Evolutionary conservation across 2,113 vertebrate species (phyloP).

Genomic region (Dascyllus trimaculatus): DNA sequence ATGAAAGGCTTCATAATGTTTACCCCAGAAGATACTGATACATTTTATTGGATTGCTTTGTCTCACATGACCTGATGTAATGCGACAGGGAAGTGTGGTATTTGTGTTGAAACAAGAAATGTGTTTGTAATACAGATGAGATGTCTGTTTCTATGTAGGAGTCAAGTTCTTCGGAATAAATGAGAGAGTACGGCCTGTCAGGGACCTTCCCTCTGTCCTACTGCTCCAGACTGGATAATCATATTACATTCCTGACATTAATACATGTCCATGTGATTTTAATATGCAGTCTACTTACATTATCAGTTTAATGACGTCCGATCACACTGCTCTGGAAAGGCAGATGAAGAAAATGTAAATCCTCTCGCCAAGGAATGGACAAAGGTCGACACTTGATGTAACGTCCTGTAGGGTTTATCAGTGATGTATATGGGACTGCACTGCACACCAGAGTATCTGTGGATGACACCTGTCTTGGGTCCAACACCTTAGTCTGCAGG

Average conservation of each 20-base stretch:
- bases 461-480: neutral
- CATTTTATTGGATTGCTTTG: conserved; percentile 41
- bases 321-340: neutral
- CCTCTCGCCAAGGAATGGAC: neutral
- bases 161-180: conserved; percentile 13
- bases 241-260: neutral
- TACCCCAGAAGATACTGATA: conserved; percentile 45
- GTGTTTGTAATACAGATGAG: conserved; percentile 46
- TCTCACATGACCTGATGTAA: conserved; percentile 54
- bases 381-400: neutral
- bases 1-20: conserved; percentile 48
- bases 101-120: conserved; percentile 21
- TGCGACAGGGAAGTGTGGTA: conserved; percentile 31
- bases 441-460: neutral
- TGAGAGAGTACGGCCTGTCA: neutral
- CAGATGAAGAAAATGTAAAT: conserved; percentile 4
- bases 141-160: conserved; percentile 7
- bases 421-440: neutral
- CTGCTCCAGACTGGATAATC: neutral
- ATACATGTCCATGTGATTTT: too few relatives aligned
- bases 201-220: neutral
- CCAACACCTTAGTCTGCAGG: too few relatives aligned
- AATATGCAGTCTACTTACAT: neutral
- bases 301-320: neutral
- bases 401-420: neutral